A percentile compares a stretch with the other conserved stretches of the same genome.
phyloP scores from a whole-genome alignment of 2,888 invertebrate species.

The Clunio marinus region DNA sequence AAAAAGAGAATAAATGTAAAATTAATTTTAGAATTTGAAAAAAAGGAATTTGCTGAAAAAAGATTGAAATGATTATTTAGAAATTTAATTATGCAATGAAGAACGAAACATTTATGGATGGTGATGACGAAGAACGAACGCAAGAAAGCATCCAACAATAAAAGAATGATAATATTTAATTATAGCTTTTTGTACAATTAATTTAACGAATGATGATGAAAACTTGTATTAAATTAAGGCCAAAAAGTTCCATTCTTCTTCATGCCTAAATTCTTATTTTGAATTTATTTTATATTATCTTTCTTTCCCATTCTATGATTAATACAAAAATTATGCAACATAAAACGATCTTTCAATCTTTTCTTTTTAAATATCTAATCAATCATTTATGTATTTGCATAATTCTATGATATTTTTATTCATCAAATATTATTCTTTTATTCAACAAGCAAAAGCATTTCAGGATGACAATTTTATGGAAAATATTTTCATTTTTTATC shows the following conservation, averaged over 20 bases:
- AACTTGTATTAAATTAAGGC: slow-evolving; percentile 17
- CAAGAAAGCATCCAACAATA: slow-evolving; percentile 17
- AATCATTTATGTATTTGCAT: too few relatives aligned
- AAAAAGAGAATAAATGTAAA: neutral
- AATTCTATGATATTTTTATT: too few relatives aligned
- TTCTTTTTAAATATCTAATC: too few relatives aligned
- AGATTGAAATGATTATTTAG: neutral
- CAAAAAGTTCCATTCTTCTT: slow-evolving; percentile 14
- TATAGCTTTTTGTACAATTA: slow-evolving; percentile 38
- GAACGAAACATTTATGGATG: neutral
- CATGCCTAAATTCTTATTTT: neutral
- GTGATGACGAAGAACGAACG: neutral
- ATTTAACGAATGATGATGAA: slow-evolving; percentile 15
- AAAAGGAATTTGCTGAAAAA: neutral
- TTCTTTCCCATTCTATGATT: too few relatives aligned
- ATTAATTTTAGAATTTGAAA: slow-evolving; percentile 8
- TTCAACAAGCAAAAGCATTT: too few relatives aligned
- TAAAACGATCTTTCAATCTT: too few relatives aligned
- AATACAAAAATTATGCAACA: too few relatives aligned
- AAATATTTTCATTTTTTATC: too few relatives aligned
- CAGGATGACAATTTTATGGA: too few relatives aligned
- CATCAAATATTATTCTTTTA: too few relatives aligned
- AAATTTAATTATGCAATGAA: slow-evolving; percentile 13
- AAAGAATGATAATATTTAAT: slow-evolving; percentile 35
- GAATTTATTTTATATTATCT: too few relatives aligned